Evolutionary conservation across 2,888 invertebrate species (phyloP), one percentile per base, ranked within the genome.

Genomic region (Dynastes maya): DNA sequence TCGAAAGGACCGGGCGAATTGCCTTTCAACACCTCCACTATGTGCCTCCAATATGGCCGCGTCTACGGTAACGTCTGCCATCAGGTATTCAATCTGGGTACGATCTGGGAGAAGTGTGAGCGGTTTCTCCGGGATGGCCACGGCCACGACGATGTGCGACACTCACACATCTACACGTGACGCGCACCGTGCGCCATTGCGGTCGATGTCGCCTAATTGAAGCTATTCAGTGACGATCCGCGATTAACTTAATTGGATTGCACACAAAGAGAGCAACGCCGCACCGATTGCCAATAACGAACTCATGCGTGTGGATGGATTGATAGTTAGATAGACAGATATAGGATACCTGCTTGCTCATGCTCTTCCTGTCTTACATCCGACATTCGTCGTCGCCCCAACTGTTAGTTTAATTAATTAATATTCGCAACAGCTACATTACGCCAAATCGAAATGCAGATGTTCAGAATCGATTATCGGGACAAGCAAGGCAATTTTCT

Each of bases 231-330:
- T 85, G 86, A 85, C 85, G 86, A 86, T 84, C 85, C 84, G 85
- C 87, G 87, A 88, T 88, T 87, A 87, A 88, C 83, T 86, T 87
- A 88, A 88, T 87, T 88, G 87, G 86, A 87, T 87, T 83, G 86
- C 83, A 85, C 85, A 86, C 85, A 86, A 87, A 86, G 85, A 72
- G 72, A 85, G 84, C 85, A 82, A 82, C 82, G 83, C 84, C 83
- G 58, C 58, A 82, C 84, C 86, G 84, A 86, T 85, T 85, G 85
- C 82, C 85, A 86, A 86, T 87, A 86, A 86, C 84, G 85, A 81
- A 83, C 84, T 82, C 81, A 82, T 84, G 85, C 83, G 85, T 84
- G 82, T 82, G 40, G 40, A 72, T 51, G 29, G 58, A 58, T 53
- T 37, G 64, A 51, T 65, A 64, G 37, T 37, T 37, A 45, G 65